A percentile compares a stretch with the other conserved stretches of the same genome.
Conservation (phyloP, 2,113 vertebrate species). For the Xyrauchen texanus region DNA sequence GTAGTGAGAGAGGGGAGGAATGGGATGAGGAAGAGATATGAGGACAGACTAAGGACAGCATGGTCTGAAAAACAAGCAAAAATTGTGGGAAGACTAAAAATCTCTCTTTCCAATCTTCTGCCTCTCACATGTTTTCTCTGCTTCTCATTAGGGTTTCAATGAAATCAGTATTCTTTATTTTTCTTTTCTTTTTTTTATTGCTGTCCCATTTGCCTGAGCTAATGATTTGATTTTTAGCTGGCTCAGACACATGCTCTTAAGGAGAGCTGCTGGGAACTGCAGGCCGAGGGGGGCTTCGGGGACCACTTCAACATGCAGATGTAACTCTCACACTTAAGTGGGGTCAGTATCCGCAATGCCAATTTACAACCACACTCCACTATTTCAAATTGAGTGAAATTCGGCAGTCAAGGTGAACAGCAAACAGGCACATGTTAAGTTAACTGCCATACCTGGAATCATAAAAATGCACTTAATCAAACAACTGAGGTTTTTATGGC, state of each 20-base stretch:
- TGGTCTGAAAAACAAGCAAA: background rate
- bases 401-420: background rate
- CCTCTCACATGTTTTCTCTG: background rate
- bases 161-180: slow-evolving; percentile 22
- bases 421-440: background rate
- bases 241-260: slow-evolving; percentile 27
- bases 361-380: slow-evolving; percentile 17
- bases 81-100: background rate
- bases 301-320: slow-evolving; percentile 47
- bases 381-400: background rate
- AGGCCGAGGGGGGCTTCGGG: slow-evolving; percentile 5
- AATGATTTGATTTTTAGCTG: slow-evolving; percentile 52
- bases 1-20: background rate
- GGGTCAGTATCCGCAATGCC: slow-evolving; percentile 8
- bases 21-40: background rate
- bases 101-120: background rate
- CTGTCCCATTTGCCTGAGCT: slow-evolving; percentile 45
- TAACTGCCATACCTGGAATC: too few relatives aligned
- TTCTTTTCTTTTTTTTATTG: slow-evolving; percentile 17
- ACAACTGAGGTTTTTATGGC: too few relatives aligned
- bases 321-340: slow-evolving; percentile 26
- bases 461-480: too few relatives aligned
- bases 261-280: slow-evolving; percentile 28
- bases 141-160: too few relatives aligned
- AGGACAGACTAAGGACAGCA: slow-evolving; percentile 1